A percentile compares a stretch with the other conserved stretches of the same genome.
These are phyloP conservation scores for Latrodectus geometricus DNA, from an alignment of 1,140 invertebrate species.

Conservation along the genomic window DNA sequence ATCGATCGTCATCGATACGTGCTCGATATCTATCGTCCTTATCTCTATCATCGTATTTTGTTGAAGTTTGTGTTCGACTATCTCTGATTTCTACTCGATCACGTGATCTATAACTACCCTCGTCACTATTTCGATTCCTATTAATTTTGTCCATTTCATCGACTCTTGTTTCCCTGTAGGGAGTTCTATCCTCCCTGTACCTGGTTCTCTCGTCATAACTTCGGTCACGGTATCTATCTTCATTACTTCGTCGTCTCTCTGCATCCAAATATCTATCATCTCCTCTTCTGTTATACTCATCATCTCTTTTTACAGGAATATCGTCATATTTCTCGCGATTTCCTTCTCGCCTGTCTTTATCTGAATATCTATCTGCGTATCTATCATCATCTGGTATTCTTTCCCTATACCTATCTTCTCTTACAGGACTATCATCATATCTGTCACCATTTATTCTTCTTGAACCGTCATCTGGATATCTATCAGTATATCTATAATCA, in stretches of 20 bases:
- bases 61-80: not conserved
- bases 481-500: not conserved
- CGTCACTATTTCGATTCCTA: not conserved
- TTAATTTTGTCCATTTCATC: not conserved
- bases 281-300: not conserved
- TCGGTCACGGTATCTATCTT: not conserved
- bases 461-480: not conserved
- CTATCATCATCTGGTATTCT: not conserved
- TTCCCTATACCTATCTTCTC: not conserved
- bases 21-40: conserved; percentile 13
- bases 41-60: not conserved
- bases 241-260: not conserved
- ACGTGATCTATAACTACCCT: not conserved
- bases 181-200: not conserved
- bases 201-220: not conserved
- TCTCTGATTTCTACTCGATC: not conserved
- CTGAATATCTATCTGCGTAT: not conserved
- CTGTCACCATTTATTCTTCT: not conserved
- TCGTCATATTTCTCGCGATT: not conserved
- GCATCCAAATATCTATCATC: not conserved
- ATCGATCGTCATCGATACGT: too few species aligned
- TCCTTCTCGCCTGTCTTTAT: not conserved
- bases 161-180: not conserved
- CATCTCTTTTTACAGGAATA: not conserved
- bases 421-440: not conserved